These are phyloP conservation scores for Drosophila carrolli DNA, from an alignment of 1,140 invertebrate species.

Conservation along the genomic window DNA sequence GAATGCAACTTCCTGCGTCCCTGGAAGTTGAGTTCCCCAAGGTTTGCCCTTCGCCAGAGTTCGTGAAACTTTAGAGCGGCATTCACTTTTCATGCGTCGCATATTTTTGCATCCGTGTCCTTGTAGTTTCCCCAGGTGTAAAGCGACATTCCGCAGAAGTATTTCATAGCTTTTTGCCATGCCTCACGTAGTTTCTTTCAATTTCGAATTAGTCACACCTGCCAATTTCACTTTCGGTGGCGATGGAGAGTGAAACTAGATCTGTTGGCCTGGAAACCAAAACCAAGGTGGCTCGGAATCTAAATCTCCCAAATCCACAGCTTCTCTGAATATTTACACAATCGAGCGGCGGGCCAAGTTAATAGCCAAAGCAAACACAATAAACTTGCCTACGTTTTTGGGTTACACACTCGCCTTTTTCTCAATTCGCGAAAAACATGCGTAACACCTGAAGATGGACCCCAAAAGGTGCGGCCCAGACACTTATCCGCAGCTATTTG, in stretches of 20 bases:
- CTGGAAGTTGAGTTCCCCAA: slow-evolving; percentile 49
- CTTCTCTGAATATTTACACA: slow-evolving; percentile 53
- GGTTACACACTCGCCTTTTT: slow-evolving; percentile 51
- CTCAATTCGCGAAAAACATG: slow-evolving; percentile 50
- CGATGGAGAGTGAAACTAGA: slow-evolving; percentile 49
- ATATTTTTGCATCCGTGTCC: slow-evolving; percentile 23
- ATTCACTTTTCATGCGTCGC: slow-evolving; percentile 55
- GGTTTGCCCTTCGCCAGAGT: slow-evolving; percentile 65
- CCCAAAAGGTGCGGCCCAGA: slow-evolving; percentile 34
- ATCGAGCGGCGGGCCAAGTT: slow-evolving; percentile 48
- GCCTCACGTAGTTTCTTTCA: slow-evolving; percentile 43
- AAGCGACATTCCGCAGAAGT: slow-evolving; percentile 32
- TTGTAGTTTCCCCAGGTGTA: slow-evolving; percentile 7
- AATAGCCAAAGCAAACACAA: slow-evolving; percentile 51
- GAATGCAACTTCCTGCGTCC: slow-evolving; percentile 63
- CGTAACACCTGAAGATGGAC: slow-evolving; percentile 43
- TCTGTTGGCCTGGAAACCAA: slow-evolving; percentile 22
- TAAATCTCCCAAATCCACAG: slow-evolving; percentile 17
- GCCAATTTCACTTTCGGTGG: slow-evolving; percentile 64
- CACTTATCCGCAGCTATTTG: slow-evolving; percentile 38
- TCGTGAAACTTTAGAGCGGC: slow-evolving; percentile 45
- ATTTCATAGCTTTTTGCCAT: slow-evolving; percentile 18
- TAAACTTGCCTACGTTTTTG: slow-evolving; percentile 53
- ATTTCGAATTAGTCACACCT: slow-evolving; percentile 60
- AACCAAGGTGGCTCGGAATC: slow-evolving; percentile 19